Evolutionary conservation across 2,113 vertebrate genomes (phyloP).

Genomic region (Sclerurus mexicanus): DNA sequence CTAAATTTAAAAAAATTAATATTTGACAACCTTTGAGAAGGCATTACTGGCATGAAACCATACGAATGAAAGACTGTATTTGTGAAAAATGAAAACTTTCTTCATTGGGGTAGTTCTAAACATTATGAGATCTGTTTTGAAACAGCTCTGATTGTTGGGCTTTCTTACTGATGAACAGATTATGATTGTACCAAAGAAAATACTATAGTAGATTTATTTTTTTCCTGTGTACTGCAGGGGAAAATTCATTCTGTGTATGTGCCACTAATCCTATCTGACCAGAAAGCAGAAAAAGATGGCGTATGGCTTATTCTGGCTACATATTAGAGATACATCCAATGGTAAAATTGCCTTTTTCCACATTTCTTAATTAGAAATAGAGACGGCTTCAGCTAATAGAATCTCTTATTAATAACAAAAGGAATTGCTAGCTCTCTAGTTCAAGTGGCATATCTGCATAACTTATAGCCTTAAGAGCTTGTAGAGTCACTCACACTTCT

Average conservation of each 20-base stretch:
- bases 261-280: constrained; percentile 64
- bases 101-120: constrained; percentile 51
- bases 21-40: constrained; percentile 84
- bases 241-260: constrained; percentile 66
- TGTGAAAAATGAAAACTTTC: constrained; percentile 74
- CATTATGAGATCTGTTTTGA: constrained; percentile 54
- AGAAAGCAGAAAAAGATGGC: constrained; percentile 46
- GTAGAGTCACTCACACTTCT: constrained; percentile 73
- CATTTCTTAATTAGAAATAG: constrained; percentile 84
- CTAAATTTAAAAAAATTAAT: constrained; percentile 85
- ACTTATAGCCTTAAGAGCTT: constrained; percentile 83
- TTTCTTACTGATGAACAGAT: constrained; percentile 36
- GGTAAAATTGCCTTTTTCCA: constrained; percentile 73
- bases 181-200: neutral
- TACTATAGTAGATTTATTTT: neutral
- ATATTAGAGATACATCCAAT: constrained; percentile 58
- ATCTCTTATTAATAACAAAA: constrained; percentile 82
- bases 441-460: constrained; percentile 84
- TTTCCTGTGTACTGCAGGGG: constrained; percentile 14
- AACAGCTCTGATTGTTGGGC: constrained; percentile 43
- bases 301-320: constrained; percentile 55
- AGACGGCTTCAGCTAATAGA: constrained; percentile 75
- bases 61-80: constrained; percentile 66
- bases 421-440: constrained; percentile 75
- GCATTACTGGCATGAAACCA: constrained; percentile 70